Evolutionary conservation across 2,888 invertebrate species (phyloP).

Genomic region (Taphrorychus bicolor): DNA sequence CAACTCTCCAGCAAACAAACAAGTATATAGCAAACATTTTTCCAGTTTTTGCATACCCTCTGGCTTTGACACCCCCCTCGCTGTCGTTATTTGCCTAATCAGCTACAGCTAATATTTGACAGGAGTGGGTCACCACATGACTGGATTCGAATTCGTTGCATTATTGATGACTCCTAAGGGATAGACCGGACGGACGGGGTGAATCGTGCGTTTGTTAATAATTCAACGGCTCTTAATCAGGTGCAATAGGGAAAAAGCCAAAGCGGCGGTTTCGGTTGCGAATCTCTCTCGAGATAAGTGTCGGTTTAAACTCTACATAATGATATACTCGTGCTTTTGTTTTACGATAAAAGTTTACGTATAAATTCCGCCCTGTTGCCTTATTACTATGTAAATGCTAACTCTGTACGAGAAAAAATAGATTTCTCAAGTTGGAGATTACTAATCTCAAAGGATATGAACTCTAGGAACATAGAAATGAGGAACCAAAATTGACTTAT

Average conservation of each 20-base stretch:
- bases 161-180: constrained; percentile 41
- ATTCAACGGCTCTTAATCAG: constrained; percentile 38
- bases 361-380: too few relatives aligned
- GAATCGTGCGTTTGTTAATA: constrained; percentile 39
- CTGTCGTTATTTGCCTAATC: constrained; percentile 33
- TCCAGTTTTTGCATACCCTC: neutral
- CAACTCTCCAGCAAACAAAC: too few relatives aligned
- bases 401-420: too few relatives aligned
- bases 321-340: too few relatives aligned
- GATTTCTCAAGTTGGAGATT: too few relatives aligned
- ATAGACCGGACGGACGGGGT: constrained; percentile 23
- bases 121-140: constrained; percentile 40
- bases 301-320: too few relatives aligned
- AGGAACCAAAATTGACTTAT: too few relatives aligned
- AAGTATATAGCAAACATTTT: too few relatives aligned
- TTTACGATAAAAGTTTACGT: neutral
- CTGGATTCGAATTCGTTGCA: constrained; percentile 34
- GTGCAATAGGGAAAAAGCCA: constrained; percentile 29
- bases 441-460: too few relatives aligned
- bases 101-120: constrained; percentile 43
- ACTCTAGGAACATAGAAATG: too few relatives aligned
- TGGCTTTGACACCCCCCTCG: neutral
- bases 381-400: too few relatives aligned
- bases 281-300: constrained; percentile 8
- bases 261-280: constrained; percentile 21